Conservation (phyloP, 2,113 vertebrate genomes). For the Malurus cyaneus region DNA sequence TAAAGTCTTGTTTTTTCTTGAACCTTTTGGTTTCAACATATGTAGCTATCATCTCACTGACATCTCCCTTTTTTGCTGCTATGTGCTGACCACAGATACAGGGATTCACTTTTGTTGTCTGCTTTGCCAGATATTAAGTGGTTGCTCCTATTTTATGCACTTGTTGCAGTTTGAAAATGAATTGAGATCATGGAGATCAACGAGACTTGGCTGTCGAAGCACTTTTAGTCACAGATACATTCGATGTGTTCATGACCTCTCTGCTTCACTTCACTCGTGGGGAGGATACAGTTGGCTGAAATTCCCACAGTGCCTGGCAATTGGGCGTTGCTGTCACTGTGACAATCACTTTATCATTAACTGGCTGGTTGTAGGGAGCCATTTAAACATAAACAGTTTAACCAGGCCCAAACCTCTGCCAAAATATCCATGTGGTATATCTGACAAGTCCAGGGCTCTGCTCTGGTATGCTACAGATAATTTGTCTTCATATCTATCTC, state of each 20-base stretch:
- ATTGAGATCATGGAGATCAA: not conserved
- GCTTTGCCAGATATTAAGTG: not conserved
- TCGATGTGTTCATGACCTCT: not conserved
- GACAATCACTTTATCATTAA: not conserved
- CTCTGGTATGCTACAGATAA: not conserved
- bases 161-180: rapidly evolving
- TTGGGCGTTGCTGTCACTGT: not conserved
- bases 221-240: not conserved
- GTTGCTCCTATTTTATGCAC: not conserved
- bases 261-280: not conserved
- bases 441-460: not conserved
- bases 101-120: not conserved
- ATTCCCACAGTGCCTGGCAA: rapidly evolving
- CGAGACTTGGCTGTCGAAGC: not conserved
- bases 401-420: rapidly evolving
- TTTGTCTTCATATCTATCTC: not conserved
- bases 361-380: not conserved
- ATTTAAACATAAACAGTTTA: not conserved
- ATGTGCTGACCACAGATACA: not conserved
- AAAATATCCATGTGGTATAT: not conserved
- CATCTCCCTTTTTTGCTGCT: not conserved
- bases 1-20: not conserved
- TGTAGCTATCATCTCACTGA: rapidly evolving
- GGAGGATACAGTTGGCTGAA: not conserved
- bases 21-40: not conserved